Conservation (phyloP, 2,888 invertebrate species). For the Papilio demoleus region DNA sequence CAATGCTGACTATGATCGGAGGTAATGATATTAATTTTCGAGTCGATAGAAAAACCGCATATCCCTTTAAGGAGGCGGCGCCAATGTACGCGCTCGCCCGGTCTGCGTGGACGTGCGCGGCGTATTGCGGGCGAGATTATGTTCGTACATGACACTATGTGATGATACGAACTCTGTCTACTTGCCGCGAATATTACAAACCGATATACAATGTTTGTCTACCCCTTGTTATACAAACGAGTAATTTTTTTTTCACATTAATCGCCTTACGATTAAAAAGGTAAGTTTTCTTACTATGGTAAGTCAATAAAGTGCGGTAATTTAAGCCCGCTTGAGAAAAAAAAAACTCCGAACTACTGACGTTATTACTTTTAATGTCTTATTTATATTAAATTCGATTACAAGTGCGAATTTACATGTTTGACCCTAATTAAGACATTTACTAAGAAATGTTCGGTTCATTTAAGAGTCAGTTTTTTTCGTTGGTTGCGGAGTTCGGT, state of each 20-base stretch:
- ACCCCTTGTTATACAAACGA: not conserved
- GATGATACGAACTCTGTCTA: not conserved
- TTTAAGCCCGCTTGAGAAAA: not conserved
- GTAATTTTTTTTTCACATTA: too few species aligned
- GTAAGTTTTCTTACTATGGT: too few species aligned
- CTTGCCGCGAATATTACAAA: not conserved
- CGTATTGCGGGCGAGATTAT: slow-evolving; percentile 47
- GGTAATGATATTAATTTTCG: slow-evolving; percentile 71
- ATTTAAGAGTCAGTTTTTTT: slow-evolving; percentile 21
- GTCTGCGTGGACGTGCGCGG: slow-evolving; percentile 57
- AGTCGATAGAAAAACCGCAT: slow-evolving; percentile 68
- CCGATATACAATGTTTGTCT: not conserved
- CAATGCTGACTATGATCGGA: slow-evolving; percentile 39
- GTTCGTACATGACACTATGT: slow-evolving; percentile 40
- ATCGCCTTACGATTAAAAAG: too few species aligned
- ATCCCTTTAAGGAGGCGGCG: slow-evolving; percentile 66
- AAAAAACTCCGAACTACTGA: not conserved
- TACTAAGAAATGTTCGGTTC: slow-evolving; percentile 5
- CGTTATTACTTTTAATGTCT: not conserved
- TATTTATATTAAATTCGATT: not conserved
- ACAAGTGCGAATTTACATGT: not conserved
- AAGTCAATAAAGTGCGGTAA: too few species aligned
- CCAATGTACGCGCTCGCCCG: slow-evolving; percentile 53
- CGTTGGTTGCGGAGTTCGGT: slow-evolving; percentile 50
- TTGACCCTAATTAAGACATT: slow-evolving; percentile 30